Evolutionary conservation across 2,113 vertebrate genomes (phyloP), one percentile per base, ranked within the genome.

Genomic region (Megalops atlanticus): DNA sequence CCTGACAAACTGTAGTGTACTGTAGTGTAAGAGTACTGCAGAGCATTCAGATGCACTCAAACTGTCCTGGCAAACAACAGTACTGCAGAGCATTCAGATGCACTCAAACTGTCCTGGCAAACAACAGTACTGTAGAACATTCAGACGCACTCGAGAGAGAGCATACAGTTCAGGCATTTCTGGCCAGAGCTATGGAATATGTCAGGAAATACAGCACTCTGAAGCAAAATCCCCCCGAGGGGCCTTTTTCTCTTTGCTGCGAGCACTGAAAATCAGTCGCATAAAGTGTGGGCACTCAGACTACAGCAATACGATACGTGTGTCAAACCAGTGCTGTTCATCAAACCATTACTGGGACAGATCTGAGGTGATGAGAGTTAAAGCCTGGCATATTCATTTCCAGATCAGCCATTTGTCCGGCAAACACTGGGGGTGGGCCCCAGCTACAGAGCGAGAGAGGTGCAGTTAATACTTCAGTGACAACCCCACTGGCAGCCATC

Each of bases 401-500:
- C 58, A 21, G 24, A 31, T 64, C 24, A 64, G 31, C 31, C 58
- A 64, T 31, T 31, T 31, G 24, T 64, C n/a, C 10, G 58, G 11
- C n/a, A 10, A 31, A 74, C 31, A 16, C 49, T 72, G 12, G 52
- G 33, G 40, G 40, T 11, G 43, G n/a, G n/a, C n/a, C n/a, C n/a
- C n/a, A 70, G 54, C 18, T 36, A 68, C 7, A 58, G 76, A n/a
- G 76, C 21, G 49, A 77, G 54, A 64, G 21, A 54, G 49, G 24
- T 24, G 16, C 49, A 24, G 58, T 52, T 31, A 76, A 52, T 76
- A 12, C 43, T 2, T 45, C 41, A 76, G 11, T 14, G 33, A 18
- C 41, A 10, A 12, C 24, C 31, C 31, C 5, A 49, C 21, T 35
- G 74, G 41, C 33, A 78, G 74, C 3, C 0, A 83, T 88, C 82